Conservation (phyloP, 2,888 invertebrate species). For the Amblyjoppa proteus region DNA sequence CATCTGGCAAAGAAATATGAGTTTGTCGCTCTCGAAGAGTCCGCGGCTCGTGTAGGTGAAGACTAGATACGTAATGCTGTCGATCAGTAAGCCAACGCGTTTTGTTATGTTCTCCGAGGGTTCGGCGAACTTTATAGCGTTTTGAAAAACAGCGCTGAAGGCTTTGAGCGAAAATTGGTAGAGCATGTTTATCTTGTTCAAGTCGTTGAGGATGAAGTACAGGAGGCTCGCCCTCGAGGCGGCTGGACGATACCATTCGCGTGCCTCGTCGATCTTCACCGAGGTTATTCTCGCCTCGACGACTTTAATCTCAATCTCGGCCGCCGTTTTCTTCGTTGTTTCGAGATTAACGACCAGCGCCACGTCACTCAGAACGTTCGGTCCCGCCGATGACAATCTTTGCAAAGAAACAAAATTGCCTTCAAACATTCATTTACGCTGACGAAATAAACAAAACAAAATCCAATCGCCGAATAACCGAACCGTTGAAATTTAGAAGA, state of each 20-base stretch:
- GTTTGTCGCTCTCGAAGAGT: conserved; percentile 96
- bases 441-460: no score
- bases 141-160: conserved; percentile 96
- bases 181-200: conserved; percentile 96
- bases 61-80: conserved; percentile 94
- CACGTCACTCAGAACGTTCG: conserved; percentile 96
- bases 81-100: conserved; percentile 92
- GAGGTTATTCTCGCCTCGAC: conserved; percentile 94
- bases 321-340: conserved; percentile 96
- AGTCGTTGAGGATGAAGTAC: conserved; percentile 97
- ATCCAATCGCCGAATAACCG: no score
- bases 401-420: background rate
- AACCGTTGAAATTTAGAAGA: no score
- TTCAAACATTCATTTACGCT: background rate
- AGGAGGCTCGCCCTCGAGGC: conserved; percentile 95
- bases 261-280: conserved; percentile 95
- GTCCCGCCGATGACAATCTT: conserved; percentile 95
- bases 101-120: conserved; percentile 89
- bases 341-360: conserved; percentile 96
- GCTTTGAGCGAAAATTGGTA: conserved; percentile 98
- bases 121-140: conserved; percentile 91
- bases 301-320: conserved; percentile 95
- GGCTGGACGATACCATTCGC: conserved; percentile 95
- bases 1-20: conserved; percentile 95
- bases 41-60: conserved; percentile 96